Evolutionary conservation across 2,113 vertebrate species (phyloP), one percentile per base, ranked within the genome.

Genomic region (Pleuronectes platessa): DNA sequence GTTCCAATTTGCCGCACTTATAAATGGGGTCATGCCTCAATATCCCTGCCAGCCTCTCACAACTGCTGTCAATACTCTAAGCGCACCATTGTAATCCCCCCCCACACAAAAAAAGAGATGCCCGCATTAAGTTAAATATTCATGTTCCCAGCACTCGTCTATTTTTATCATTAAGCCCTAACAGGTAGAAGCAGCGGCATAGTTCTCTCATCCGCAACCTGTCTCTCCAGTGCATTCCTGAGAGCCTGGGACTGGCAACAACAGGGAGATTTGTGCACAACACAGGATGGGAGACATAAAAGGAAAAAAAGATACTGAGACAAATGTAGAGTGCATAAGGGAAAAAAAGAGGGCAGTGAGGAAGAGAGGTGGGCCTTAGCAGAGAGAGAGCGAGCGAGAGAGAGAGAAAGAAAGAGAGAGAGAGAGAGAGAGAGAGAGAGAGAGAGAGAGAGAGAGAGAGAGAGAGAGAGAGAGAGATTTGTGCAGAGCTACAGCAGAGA

Each of bases 51-150:
- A 40, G 31, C 31, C 66, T 74, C 61, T 31, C 58, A 66, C 53
- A 84, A 84, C 67, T 45, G 55, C 59, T 66, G 70, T 49, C 61
- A 47, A 11, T 55, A 67, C 65, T 84, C 77, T 74, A 12, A 71
- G 69, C 5, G 4, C 54, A 64, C 24, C 47, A 76, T 53, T 81
- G 77, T 84, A 85, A 86, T 65, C 55, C 61, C 68, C 23, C 2
- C 21, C 42, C 20, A 31, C 31, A 12, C 20, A 37, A 64, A 58
- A 60, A 79, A 71, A 72, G 51, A 90, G 80, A 90, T 87, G 79
- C 84, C 89, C 61, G 92, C 92, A 93, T 93, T 86, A 88, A 91
- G 86, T 93, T 91, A 91, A 92, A 92, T 93, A 93, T 93, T 92
- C 90, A 93, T 93, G 90, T 86, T 90, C 79, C 84, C 66, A 87